These are phyloP conservation scores for Coleophora deauratella DNA, from an alignment of 2,888 invertebrate species.

Conservation along the genomic window DNA sequence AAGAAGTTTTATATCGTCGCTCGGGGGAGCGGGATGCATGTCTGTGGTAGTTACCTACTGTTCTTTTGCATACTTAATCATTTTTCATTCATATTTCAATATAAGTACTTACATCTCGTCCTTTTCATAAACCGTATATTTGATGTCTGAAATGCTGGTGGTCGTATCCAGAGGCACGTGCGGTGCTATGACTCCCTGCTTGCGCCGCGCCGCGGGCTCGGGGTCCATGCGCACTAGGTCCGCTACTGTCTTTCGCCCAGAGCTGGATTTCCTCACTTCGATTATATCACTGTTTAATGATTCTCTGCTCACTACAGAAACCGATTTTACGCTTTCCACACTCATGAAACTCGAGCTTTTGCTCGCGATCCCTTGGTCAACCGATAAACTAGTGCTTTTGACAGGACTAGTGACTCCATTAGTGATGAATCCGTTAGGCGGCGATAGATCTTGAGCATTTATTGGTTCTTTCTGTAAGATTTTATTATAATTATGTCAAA, in stretches of 20 bases:
- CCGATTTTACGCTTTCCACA: slow-evolving; percentile 36
- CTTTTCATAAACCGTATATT: slow-evolving; percentile 71
- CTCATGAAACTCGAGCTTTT: slow-evolving; percentile 49
- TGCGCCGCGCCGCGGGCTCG: slow-evolving; percentile 33
- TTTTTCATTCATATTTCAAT: no score
- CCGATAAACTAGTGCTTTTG: slow-evolving; percentile 23
- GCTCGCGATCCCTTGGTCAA: slow-evolving; percentile 27
- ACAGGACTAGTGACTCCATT: slow-evolving; percentile 10
- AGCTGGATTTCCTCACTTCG: slow-evolving; percentile 40
- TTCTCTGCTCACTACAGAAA: slow-evolving; percentile 30
- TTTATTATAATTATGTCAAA: no score
- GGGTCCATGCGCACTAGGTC: slow-evolving; percentile 44
- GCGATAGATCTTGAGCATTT: slow-evolving; percentile 18
- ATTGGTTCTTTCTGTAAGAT: slow-evolving; percentile 43
- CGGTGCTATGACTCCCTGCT: slow-evolving; percentile 72
- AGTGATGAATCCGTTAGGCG: slow-evolving; percentile 4
- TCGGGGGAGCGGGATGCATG: no score
- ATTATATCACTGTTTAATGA: slow-evolving; percentile 32
- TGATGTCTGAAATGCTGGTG: slow-evolving; percentile 50
- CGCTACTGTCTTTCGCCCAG: slow-evolving; percentile 49
- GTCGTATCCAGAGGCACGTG: slow-evolving; percentile 55
- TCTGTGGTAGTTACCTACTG: no score
- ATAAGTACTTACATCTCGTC: slow-evolving; percentile 63
- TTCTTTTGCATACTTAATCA: no score
- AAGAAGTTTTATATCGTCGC: no score